These are phyloP conservation scores for Connochaetes taurinus DNA, from an alignment of 2,113 vertebrate genomes.

Conservation along the genomic window DNA sequence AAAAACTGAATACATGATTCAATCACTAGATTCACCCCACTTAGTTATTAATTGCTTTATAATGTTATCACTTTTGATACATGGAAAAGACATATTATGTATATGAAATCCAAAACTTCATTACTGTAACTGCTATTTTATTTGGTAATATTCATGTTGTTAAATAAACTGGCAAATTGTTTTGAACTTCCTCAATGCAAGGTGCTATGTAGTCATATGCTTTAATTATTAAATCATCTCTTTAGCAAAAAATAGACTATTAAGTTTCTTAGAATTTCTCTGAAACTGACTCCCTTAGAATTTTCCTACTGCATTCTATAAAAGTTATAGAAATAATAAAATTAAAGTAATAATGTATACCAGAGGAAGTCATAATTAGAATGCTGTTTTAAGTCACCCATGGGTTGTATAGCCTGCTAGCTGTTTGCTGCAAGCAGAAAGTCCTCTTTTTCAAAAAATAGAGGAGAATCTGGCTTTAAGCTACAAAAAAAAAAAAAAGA, in stretches of 20 bases:
- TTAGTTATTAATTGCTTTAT: neutral
- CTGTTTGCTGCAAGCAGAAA: neutral
- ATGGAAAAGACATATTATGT: neutral
- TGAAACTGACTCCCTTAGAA: neutral
- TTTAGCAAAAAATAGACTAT: neutral
- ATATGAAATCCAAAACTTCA: neutral
- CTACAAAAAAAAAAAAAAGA: neutral
- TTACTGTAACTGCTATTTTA: neutral
- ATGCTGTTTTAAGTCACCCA: neutral
- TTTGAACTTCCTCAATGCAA: neutral
- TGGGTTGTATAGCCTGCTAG: neutral
- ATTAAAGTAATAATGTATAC: neutral
- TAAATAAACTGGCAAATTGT: neutral
- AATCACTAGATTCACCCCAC: neutral
- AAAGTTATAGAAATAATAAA: neutral
- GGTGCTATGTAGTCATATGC: neutral
- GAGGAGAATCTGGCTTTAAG: neutral
- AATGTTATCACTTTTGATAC: neutral
- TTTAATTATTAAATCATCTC: neutral
- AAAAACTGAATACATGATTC: neutral
- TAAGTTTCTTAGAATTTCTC: neutral
- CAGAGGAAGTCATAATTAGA: neutral
- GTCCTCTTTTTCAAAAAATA: neutral
- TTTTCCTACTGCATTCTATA: neutral
- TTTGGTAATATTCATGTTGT: neutral